Base-by-base conservation (phyloP, 2,113 vertebrate species). In the Conger conger region DNA sequence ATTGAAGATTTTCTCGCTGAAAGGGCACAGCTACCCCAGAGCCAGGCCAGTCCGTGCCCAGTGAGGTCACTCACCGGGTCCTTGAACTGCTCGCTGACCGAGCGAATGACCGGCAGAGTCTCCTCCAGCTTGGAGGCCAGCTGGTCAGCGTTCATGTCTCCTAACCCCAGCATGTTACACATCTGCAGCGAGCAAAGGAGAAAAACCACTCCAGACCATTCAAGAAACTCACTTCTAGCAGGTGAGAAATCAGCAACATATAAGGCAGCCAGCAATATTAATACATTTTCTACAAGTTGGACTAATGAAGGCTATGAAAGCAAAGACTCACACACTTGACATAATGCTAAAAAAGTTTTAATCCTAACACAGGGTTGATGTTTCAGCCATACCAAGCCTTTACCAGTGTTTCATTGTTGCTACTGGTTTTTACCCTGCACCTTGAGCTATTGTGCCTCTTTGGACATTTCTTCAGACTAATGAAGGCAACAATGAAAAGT, bases 121-220 rank as follows among this genome's bases (percentile, higher is more conserved):
- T 99, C 97, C 57, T 99, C 97, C 7, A 99, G 94, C 89, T 98
- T 98, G 57, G 97, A 99, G 0, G 97, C 97, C 86, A 99, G 91
- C 86, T 99, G 97, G 90, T 98, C 97, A 0, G 97, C 97, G 0
- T 99, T 98, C 97, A 99, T 98, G 90, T 99, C 97, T 0, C 97
- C 97, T 78, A 99, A 92, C 2, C 97, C 97, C 76, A 99, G 93
- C 97, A 99, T 99, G 92, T 97, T 98, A 84, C 97, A 99, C 97
- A 98, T 99, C 97, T 99, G 85, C 1, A 57, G 79, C 1, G 8
- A 33, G n/a, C 57, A 50, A 2, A 13, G 30, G 13, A 40, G 50
- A 79, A 30, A 4, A 73, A 27, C 11, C 5, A 33, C 68, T 6
- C 9, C 68, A 73, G 5, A 23, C 33, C 68, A 63, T 27, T 27